phyloP scores from a whole-genome alignment of 1,140 invertebrate species.

The Steinernema feltiae region DNA sequence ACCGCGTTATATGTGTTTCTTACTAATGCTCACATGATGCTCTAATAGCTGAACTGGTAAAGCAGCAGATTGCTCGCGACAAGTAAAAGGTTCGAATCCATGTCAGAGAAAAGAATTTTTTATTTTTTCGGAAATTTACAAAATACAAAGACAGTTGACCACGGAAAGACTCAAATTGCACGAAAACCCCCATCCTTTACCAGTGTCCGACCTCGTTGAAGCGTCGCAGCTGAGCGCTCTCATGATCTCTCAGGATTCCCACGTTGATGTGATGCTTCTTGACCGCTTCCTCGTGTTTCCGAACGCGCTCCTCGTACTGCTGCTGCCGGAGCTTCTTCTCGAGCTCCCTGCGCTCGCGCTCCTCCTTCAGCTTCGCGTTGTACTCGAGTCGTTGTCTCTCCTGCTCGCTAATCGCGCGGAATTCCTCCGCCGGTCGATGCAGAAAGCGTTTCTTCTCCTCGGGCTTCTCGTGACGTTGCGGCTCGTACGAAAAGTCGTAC shows the following conservation, averaged over 20 bases:
- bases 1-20: no score
- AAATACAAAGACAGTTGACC: constrained; percentile 4
- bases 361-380: neutral
- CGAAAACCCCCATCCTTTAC: neutral
- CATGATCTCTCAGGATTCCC: neutral
- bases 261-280: neutral
- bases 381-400: neutral
- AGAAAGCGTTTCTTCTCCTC: neutral
- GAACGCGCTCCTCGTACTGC: neutral
- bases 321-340: neutral
- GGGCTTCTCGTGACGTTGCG: neutral
- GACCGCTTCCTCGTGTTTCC: neutral
- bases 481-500: constrained; percentile 7
- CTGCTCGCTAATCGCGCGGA: neutral
- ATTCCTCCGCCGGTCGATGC: neutral
- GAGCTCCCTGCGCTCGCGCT: neutral
- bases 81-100: no score
- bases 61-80: neutral
- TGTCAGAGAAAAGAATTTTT: no score
- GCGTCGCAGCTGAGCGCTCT: neutral
- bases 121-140: neutral
- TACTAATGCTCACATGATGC: no score
- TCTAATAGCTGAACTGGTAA: no score
- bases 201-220: neutral
- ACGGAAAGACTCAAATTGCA: neutral